phyloP scores from a whole-genome alignment of 2,113 vertebrate species.

The Prunella fulvescens region DNA sequence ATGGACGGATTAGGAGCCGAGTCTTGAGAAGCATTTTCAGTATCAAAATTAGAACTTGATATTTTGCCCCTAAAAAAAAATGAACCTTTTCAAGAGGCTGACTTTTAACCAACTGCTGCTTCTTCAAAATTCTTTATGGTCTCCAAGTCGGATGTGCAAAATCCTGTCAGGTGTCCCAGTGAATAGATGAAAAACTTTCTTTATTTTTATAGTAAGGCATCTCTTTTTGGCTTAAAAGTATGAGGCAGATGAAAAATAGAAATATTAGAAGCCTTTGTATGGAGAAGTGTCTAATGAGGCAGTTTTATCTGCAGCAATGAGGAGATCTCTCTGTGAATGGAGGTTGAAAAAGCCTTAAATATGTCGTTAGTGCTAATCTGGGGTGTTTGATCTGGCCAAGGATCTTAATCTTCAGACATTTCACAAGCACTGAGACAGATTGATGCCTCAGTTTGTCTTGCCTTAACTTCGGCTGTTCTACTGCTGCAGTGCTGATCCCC shows the following conservation, averaged over 20 bases:
- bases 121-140: not conserved
- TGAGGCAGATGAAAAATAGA: not conserved
- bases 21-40: not conserved
- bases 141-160: not conserved
- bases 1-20: not conserved
- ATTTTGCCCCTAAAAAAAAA: not conserved
- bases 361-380: conserved; percentile 1
- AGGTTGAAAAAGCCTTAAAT: not conserved
- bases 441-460: not conserved
- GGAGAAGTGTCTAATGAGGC: conserved; percentile 52
- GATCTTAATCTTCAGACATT: conserved; percentile 12
- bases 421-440: not conserved
- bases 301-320: conserved; percentile 37
- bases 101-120: not conserved
- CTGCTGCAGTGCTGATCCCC: not conserved
- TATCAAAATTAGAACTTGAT: not conserved
- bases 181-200: conserved; percentile 8
- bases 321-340: conserved; percentile 25
- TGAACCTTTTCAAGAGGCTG: not conserved
- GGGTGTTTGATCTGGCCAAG: conserved; percentile 24
- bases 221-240: not conserved
- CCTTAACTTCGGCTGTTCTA: not conserved
- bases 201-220: not conserved
- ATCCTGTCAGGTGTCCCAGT: not conserved
- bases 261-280: not conserved